Conservation (phyloP, 2,888 invertebrate species). For the Stenichneumon culpator region DNA sequence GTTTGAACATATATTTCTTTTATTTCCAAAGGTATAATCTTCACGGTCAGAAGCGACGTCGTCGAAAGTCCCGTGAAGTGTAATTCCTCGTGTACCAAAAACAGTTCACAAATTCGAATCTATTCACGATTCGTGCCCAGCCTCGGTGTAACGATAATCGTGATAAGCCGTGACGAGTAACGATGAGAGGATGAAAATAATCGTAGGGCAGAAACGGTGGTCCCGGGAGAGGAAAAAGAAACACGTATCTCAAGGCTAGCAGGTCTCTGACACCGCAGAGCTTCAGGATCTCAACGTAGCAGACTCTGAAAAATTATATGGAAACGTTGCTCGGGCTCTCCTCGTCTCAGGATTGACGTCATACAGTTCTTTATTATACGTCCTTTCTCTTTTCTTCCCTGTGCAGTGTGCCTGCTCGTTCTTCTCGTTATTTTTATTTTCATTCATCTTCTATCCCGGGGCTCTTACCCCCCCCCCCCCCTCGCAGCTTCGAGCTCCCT, state of each 20-base stretch:
- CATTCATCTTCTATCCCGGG: conserved; percentile 15
- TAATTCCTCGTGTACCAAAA: neutral
- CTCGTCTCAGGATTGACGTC: conserved; percentile 18
- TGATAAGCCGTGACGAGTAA: neutral
- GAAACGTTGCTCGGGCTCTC: neutral
- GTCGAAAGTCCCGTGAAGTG: neutral
- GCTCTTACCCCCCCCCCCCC: neutral
- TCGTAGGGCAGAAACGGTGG: neutral
- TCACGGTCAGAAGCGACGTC: neutral
- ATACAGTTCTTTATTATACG: conserved; percentile 16
- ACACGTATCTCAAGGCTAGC: conserved; percentile 20
- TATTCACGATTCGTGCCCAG: neutral
- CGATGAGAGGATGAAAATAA: neutral
- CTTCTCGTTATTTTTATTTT: neutral
- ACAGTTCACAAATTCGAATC: neutral
- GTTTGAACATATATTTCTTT: no score
- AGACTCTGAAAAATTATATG: conserved; percentile 17
- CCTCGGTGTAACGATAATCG: neutral
- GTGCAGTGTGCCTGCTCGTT: neutral
- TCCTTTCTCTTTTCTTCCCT: neutral
- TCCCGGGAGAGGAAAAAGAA: neutral
- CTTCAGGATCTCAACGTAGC: neutral
- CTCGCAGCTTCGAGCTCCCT: neutral
- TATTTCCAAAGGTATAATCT: neutral
- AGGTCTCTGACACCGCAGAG: conserved; percentile 17